A percentile compares a stretch with the other conserved stretches of the same genome.
phyloP scores from a whole-genome alignment of 23 tunicate species.

The Ciona savignyi region DNA sequence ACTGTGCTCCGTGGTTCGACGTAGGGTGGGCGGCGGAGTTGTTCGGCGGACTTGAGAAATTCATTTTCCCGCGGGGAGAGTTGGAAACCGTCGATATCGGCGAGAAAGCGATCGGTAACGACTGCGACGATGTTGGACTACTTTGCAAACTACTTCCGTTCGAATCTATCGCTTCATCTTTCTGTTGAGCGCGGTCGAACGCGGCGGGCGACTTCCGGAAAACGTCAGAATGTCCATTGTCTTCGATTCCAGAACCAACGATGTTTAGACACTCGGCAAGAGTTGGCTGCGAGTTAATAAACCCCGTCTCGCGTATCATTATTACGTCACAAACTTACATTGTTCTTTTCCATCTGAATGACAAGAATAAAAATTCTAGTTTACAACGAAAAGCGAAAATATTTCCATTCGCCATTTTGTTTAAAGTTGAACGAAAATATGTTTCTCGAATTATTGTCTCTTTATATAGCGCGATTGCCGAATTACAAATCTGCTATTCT shows the following conservation, averaged over 20 bases:
- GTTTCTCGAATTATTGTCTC: too few relatives aligned
- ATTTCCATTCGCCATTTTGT: conserved; percentile 1
- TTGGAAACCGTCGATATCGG: conserved; percentile 5
- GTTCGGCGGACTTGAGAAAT: conserved; percentile 3
- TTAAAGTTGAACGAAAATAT: not conserved
- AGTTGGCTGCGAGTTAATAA: conserved; percentile 50
- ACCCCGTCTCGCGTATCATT: conserved; percentile 51
- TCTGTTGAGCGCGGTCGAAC: conserved; percentile 3
- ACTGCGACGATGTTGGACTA: conserved; percentile 13
- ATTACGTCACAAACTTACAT: not conserved
- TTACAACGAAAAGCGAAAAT: too few relatives aligned
- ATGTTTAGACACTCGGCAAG: conserved; percentile 64
- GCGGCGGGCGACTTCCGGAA: not conserved
- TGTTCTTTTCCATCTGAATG: too few relatives aligned
- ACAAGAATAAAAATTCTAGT: too few relatives aligned
- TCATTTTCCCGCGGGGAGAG: conserved; percentile 8
- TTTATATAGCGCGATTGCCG: too few relatives aligned
- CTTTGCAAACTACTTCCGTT: conserved; percentile 20
- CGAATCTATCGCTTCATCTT: conserved; percentile 42
- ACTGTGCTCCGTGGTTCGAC: not conserved
- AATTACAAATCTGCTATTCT: too few relatives aligned
- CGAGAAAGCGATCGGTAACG: conserved; percentile 4
- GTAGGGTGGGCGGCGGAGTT: not conserved
- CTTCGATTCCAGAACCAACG: not conserved
- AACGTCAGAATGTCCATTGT: not conserved